These are phyloP conservation scores for Pachypanchax playfairii DNA, from an alignment of 2,113 vertebrate genomes.

Conservation along the genomic window DNA sequence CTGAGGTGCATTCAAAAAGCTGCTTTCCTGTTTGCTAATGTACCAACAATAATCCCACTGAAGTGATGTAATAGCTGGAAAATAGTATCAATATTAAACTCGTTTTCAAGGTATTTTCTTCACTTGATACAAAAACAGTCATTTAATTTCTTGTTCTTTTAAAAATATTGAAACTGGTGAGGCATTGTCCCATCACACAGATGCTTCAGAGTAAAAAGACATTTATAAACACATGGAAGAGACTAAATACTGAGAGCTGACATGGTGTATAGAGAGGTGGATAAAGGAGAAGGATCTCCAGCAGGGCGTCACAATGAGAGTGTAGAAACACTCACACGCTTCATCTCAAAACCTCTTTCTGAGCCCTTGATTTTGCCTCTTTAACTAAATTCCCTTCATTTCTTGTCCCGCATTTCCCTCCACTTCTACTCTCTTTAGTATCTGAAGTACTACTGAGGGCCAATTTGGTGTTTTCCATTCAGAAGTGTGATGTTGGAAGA, in stretches of 20 bases:
- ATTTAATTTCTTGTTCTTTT: no score
- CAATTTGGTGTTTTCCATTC: conserved; percentile 62
- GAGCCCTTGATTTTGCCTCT: conserved; percentile 32
- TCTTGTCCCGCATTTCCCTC: conserved; percentile 18
- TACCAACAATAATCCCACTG: neutral
- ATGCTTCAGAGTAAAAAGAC: neutral
- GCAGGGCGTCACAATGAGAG: neutral
- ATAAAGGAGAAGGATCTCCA: neutral
- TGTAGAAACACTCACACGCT: conserved; percentile 1
- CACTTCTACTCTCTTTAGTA: conserved; percentile 25
- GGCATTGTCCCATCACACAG: no score
- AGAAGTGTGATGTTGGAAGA: conserved; percentile 65
- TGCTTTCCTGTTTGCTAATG: neutral
- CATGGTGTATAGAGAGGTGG: neutral
- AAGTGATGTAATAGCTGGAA: neutral
- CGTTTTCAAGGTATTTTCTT: no score
- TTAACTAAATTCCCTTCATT: conserved; percentile 7
- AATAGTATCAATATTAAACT: no score
- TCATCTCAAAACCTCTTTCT: conserved; percentile 20
- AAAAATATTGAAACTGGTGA: no score
- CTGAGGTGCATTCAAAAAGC: neutral
- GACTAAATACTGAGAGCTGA: neutral
- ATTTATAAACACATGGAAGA: neutral
- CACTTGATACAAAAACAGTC: no score
- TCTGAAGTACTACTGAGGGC: conserved; percentile 54